These are phyloP conservation scores for Hydra vulgaris DNA, from an alignment of 30 jellyfish, hydroid and myxozoan species.

Conservation along the genomic window DNA sequence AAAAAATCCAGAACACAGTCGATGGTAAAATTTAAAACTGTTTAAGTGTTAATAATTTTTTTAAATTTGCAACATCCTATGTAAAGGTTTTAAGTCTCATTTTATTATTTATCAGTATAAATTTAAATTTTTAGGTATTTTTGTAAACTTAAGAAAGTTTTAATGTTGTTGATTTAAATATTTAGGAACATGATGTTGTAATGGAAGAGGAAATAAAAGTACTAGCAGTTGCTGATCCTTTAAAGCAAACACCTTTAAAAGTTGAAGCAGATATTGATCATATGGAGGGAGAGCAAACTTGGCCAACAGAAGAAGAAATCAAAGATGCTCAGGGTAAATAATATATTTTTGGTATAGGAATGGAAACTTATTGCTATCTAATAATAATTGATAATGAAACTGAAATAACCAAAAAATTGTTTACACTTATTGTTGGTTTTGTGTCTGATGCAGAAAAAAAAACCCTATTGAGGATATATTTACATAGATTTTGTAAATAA, in stretches of 20 bases:
- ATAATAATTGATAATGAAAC: not conserved
- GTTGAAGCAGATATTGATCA: slow-evolving; percentile 64
- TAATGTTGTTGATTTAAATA: not conserved
- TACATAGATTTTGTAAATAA: too few relatives aligned
- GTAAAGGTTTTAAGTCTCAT: too few relatives aligned
- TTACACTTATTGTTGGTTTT: too few relatives aligned
- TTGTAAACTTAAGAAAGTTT: too few relatives aligned
- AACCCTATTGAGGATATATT: too few relatives aligned
- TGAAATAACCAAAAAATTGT: too few relatives aligned
- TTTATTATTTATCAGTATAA: too few relatives aligned
- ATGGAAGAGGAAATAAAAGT: slow-evolving; percentile 71
- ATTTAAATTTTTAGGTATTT: too few relatives aligned
- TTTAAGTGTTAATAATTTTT: too few relatives aligned
- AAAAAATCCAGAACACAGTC: not conserved
- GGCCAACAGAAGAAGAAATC: slow-evolving; percentile 65
- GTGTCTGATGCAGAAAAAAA: too few relatives aligned
- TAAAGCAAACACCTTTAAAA: slow-evolving; percentile 44
- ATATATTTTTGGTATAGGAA: not conserved
- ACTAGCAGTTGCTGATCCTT: slow-evolving; percentile 53
- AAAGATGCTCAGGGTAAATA: slow-evolving; percentile 30
- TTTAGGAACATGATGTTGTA: slow-evolving; percentile 13
- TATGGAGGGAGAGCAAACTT: slow-evolving; percentile 70
- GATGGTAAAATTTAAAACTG: too few relatives aligned
- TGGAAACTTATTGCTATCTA: not conserved
- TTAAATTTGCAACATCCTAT: too few relatives aligned